These are phyloP conservation scores for Thaumatotibia leucotreta DNA, from an alignment of 1,140 invertebrate genomes.

Conservation along the genomic window DNA sequence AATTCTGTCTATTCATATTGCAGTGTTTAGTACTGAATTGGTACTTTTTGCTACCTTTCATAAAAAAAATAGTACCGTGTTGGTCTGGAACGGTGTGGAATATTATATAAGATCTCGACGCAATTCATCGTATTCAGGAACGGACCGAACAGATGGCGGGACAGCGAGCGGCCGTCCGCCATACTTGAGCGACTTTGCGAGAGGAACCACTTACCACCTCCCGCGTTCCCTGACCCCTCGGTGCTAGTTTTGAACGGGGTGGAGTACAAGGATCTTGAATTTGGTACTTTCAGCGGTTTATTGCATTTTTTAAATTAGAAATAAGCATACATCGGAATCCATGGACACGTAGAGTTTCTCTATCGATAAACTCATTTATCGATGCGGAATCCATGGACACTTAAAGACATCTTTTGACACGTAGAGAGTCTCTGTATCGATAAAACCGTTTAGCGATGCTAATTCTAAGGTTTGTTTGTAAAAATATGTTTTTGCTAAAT, in stretches of 20 bases:
- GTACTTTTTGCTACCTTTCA: no score
- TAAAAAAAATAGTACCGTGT: no score
- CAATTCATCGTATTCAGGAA: conserved; percentile 42
- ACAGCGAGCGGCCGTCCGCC: conserved; percentile 83
- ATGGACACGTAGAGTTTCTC: no score
- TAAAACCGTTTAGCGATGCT: no score
- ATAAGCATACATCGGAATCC: not conserved
- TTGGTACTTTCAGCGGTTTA: conserved; percentile 19
- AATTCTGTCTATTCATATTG: no score
- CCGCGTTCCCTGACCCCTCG: conserved; percentile 50
- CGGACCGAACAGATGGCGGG: conserved; percentile 89
- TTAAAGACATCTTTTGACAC: no score
- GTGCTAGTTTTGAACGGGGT: conserved; percentile 49
- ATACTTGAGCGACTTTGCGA: conserved; percentile 86
- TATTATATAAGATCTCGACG: conserved; percentile 44
- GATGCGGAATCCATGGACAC: no score
- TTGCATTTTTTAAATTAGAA: not conserved
- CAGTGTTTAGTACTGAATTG: no score
- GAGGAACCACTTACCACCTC: conserved; percentile 78
- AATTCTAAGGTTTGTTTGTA: no score
- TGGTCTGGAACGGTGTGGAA: conserved; percentile 53
- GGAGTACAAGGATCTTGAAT: conserved; percentile 45
- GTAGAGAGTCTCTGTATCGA: no score
- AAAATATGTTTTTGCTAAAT: no score
- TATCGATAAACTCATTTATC: no score